Evolutionary conservation across 2,888 invertebrate species (phyloP).

Genomic region (Tricholauxania praeusta): DNA sequence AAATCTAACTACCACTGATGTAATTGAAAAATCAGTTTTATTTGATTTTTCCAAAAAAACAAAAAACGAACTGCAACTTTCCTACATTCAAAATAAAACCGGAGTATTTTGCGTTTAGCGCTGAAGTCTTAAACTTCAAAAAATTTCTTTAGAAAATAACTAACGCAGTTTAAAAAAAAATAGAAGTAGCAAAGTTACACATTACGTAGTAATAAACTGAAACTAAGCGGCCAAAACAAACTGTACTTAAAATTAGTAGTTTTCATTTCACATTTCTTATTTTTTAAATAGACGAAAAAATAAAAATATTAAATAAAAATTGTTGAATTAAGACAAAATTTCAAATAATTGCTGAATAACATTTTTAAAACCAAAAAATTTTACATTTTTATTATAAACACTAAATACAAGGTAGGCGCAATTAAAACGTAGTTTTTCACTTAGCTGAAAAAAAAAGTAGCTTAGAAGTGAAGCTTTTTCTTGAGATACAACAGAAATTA

Average conservation of each 20-base stretch:
- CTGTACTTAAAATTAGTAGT: conserved; percentile 44
- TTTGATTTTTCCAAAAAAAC: too few relatives aligned
- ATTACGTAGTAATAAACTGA: conserved; percentile 36
- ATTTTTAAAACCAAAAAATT: conserved; percentile 24
- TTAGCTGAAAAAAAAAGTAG: conserved; percentile 20
- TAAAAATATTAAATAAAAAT: conserved; percentile 24
- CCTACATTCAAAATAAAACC: too few relatives aligned
- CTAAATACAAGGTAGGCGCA: conserved; percentile 49
- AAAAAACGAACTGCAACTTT: too few relatives aligned
- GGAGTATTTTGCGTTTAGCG: too few relatives aligned
- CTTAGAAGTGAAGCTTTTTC: conserved; percentile 2
- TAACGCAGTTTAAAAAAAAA: conserved; percentile 41
- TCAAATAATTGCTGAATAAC: conserved; percentile 41
- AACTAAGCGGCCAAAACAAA: conserved; percentile 50
- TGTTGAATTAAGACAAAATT: conserved; percentile 26
- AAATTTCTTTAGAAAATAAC: too few relatives aligned
- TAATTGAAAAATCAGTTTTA: too few relatives aligned
- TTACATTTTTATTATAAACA: conserved; percentile 48
- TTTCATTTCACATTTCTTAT: conserved; percentile 22
- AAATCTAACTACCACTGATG: too few relatives aligned
- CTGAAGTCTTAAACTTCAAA: too few relatives aligned
- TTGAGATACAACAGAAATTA: too few relatives aligned
- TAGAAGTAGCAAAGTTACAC: conserved; percentile 38
- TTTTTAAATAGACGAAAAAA: conserved; percentile 26
- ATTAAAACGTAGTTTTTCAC: conserved; percentile 35